A percentile compares a stretch with the other conserved stretches of the same genome.
Conservation (phyloP, 2,797 vertebrate species). For the Protonibea diacanthus region DNA sequence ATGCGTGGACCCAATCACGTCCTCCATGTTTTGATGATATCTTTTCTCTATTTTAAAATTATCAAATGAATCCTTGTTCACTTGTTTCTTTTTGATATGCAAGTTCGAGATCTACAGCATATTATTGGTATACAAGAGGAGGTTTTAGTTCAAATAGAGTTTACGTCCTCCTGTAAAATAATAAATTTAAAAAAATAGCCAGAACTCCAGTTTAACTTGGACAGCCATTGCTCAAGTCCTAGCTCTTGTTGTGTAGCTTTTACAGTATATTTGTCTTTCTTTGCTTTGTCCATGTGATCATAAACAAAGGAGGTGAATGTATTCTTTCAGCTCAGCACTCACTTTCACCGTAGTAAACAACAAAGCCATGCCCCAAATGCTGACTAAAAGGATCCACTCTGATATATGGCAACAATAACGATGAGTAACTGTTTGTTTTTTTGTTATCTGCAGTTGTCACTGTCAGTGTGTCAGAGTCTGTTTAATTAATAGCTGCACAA, state of each 20-base stretch:
- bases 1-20: neutral
- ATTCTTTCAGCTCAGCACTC: neutral
- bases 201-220: neutral
- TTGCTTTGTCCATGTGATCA: neutral
- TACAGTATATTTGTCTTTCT: neutral
- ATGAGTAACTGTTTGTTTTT: too few relatives aligned
- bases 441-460: too few relatives aligned
- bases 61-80: neutral
- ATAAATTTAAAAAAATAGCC: neutral
- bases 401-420: too few relatives aligned
- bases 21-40: neutral
- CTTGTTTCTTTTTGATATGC: too few relatives aligned
- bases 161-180: neutral
- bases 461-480: too few relatives aligned
- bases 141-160: too few relatives aligned
- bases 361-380: neutral
- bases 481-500: neutral
- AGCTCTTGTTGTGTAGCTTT: neutral
- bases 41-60: neutral
- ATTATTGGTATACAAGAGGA: too few relatives aligned
- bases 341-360: neutral
- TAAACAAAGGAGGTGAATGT: neutral
- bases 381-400: too few relatives aligned
- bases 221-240: neutral
- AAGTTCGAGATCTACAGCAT: too few relatives aligned